Conservation (phyloP, 1,140 invertebrate species). For the Melipona quadrifasciata region DNA sequence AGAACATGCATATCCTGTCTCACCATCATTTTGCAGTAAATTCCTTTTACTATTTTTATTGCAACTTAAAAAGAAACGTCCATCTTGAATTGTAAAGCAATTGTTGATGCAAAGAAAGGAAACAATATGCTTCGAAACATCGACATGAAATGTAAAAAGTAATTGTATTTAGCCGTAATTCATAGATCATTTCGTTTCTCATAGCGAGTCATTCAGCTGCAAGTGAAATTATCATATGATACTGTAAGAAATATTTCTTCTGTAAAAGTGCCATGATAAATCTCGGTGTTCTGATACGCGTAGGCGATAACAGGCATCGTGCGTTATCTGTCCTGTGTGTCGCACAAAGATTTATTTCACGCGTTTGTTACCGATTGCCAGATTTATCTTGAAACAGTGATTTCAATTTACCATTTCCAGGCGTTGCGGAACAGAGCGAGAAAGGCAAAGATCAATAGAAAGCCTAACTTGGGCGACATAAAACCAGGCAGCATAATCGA, state of each 20-base stretch:
- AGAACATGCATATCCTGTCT: no score
- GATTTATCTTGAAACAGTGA: slow-evolving; percentile 42
- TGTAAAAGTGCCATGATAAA: slow-evolving; percentile 22
- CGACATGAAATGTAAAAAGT: slow-evolving; percentile 3
- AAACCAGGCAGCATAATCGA: slow-evolving; percentile 93
- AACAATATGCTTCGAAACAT: slow-evolving; percentile 9
- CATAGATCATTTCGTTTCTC: not conserved
- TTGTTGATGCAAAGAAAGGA: not conserved
- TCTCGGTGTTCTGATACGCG: slow-evolving; percentile 9
- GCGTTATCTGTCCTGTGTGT: not conserved
- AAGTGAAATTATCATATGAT: slow-evolving; percentile 27
- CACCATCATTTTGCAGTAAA: no score
- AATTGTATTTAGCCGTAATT: not conserved
- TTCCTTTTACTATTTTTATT: not conserved
- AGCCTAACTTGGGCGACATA: slow-evolving; percentile 87
- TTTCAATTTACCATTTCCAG: slow-evolving; percentile 76
- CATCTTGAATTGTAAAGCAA: no score
- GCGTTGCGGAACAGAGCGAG: slow-evolving; percentile 91
- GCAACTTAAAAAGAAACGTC: not conserved
- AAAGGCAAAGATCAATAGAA: slow-evolving; percentile 89
- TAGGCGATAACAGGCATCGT: slow-evolving; percentile 32
- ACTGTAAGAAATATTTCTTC: not conserved
- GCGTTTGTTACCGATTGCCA: not conserved
- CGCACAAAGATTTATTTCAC: slow-evolving; percentile 42
- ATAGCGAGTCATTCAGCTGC: not conserved